Evolutionary conservation across 2,113 vertebrate species (phyloP), one percentile per base, ranked within the genome.

Genomic region (Ammospiza nelsoni): DNA sequence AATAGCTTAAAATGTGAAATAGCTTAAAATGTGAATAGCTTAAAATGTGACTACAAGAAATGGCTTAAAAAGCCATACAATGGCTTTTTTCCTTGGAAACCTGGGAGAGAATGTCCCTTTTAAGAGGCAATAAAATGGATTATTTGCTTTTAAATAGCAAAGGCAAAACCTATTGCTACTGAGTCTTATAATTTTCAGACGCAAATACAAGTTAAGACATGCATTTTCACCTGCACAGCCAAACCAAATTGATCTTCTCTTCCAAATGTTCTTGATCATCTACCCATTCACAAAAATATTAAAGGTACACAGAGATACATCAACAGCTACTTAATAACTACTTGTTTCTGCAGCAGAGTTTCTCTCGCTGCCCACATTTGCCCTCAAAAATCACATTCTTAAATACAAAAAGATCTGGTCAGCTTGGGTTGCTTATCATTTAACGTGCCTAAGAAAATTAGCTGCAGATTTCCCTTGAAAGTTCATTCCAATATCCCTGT

Each of bases 11-110:
- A 92, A 87, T 84, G 84, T 33, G 33, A 78, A 81, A 72, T 3
- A 1, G 35, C 68, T 90, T 83, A 68, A 84, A 92, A 87, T 84
- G 84, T 33, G n/a, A 81, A 72, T 3, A 1, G 35, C 68, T 90
- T 83, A 68, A 84, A 92, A 87, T 84, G 84, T 71, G 65, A 68
- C 62, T 23, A 3, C 48, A 31, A 46, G 33, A 78, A 81, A 72
- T 3, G 1, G 35, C 68, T 90, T 83, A 68, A 84, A 92, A 87
- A 82, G 84, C 29, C 88, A 55, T 24, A 6, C 41, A 35, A 35
- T n/a, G 65, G 46, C 55, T 90, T 95, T 95, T 87, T 92, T 31
- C 35, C 35, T 74, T 86, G n/a, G 59, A 89, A 89, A 68, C 7
- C 31, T 48, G 37, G 5, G 44, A 68, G 76, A 75, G 35, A 84